A percentile compares a stretch with the other conserved stretches of the same genome.
Conservation (phyloP, 2,888 invertebrate genomes). For the Tipula confusa region DNA sequence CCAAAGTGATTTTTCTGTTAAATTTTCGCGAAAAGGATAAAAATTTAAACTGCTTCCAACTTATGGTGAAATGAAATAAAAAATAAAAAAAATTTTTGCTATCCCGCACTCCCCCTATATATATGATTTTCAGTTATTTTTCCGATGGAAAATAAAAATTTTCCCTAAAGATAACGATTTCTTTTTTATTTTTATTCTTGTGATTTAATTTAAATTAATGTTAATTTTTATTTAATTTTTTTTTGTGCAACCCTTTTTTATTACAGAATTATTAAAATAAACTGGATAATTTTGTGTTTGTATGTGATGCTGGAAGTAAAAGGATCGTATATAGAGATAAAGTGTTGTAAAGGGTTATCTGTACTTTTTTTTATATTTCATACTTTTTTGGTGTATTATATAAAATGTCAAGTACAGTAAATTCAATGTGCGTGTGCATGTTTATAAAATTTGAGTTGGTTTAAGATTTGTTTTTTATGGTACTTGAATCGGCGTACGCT, state of each 20-base stretch:
- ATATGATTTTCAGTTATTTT: not conserved
- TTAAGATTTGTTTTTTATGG: not conserved
- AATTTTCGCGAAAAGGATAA: not conserved
- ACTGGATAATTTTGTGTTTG: not conserved
- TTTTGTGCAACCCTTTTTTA: not conserved
- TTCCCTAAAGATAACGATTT: not conserved
- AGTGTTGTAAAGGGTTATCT: not conserved
- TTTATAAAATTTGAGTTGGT: not conserved
- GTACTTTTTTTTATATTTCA: not conserved
- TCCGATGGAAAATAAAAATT: not conserved
- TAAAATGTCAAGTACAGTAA: not conserved
- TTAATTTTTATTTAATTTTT: not conserved
- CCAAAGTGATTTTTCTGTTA: not conserved
- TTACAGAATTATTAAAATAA: not conserved
- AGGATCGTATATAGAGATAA: not conserved
- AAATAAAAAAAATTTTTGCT: not conserved
- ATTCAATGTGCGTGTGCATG: not conserved
- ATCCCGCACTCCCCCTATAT: not conserved
- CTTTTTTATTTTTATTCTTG: conserved; percentile 3
- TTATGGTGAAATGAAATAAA: not conserved
- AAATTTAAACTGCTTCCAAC: not conserved
- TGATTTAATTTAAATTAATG: conserved; percentile 25
- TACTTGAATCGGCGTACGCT: not conserved
- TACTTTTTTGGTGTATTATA: not conserved
- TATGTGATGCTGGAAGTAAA: not conserved